Base-by-base conservation (phyloP, 1,140 invertebrate species). In the Drosophila seguyi region DNA sequence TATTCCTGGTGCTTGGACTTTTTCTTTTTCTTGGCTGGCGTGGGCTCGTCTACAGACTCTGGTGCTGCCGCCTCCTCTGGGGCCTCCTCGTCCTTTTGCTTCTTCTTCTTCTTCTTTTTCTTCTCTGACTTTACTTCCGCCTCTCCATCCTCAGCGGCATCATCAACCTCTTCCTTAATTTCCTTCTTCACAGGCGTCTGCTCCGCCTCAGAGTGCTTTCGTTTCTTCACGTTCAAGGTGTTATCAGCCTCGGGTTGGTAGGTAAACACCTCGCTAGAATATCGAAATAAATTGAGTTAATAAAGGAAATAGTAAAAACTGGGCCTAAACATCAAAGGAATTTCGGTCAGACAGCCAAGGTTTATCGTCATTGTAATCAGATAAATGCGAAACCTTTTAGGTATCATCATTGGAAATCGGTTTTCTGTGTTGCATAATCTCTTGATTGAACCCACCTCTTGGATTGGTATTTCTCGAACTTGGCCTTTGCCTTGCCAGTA, bases 401-500 rank as follows among this genome's bases (percentile, higher is more conserved):
- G 31, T 77, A 83, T 86, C 86, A 92, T 92, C 91, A 92, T 76
- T 48, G 36, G 62, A 68, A 76, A 67, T 45, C 1, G 18, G 50
- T 36, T 11, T 47, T 4, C 18, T 18, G 18, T 18, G 14, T 22
- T 69, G 16, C 27, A 45, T 62, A 44, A 66, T 44, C 29, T 13
- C 16, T 3, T 22, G 56, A 10, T 41, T 59, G 14, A 31, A 92
- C 85, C 93, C 75, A 95, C 95, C 94, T 95, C 93, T 96, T 97
- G 42, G 95, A 95, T 75, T 98, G 96, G 93, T 98, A 99, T 93
- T 98, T 98, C 77, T 98, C 97, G 91, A 97, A 97, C 87, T 97
- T 98, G 0, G 96, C 95, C 91, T 97, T 97, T 2, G 95, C 95
- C 92, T 97, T 98, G 3, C 96, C 97, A 1, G 96, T 97, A 7